phyloP scores from a whole-genome alignment of 2,888 invertebrate genomes.

The Andrena trimmerana region DNA sequence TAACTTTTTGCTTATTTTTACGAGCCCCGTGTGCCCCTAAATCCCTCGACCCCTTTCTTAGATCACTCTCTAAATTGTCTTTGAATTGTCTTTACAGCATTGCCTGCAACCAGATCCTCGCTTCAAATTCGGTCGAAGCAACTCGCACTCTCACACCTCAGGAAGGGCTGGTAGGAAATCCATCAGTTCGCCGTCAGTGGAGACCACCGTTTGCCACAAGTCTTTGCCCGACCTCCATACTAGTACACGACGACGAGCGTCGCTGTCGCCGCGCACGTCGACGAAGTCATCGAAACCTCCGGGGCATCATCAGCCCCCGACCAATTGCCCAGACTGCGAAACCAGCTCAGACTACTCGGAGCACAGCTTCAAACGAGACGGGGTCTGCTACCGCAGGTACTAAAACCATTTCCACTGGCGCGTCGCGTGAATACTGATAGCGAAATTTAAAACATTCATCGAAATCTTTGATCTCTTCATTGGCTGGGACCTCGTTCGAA shows the following conservation, averaged over 20 bases:
- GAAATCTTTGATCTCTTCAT: too few species aligned
- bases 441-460: too few species aligned
- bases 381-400: constrained; percentile 82
- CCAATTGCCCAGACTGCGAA: constrained; percentile 83
- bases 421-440: neutral
- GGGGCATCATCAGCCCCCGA: constrained; percentile 75
- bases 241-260: constrained; percentile 82
- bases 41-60: neutral
- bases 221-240: constrained; percentile 93
- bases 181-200: constrained; percentile 77
- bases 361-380: constrained; percentile 83
- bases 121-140: constrained; percentile 83
- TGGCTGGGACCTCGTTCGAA: too few species aligned
- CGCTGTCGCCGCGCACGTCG: constrained; percentile 82
- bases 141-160: constrained; percentile 82
- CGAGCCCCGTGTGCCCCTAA: neutral
- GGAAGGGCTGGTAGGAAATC: constrained; percentile 78
- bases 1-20: too few species aligned
- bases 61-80: neutral
- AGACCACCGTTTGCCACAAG: constrained; percentile 88
- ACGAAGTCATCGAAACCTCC: constrained; percentile 78
- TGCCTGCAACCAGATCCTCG: constrained; percentile 77
- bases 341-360: constrained; percentile 84
- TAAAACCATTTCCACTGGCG: constrained; percentile 2
- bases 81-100: constrained; percentile 66